Evolutionary conservation across 1,140 invertebrate genomes (phyloP), one percentile per base, ranked within the genome.

Genomic region (Pachyrhynchus sulphureomaculatus): DNA sequence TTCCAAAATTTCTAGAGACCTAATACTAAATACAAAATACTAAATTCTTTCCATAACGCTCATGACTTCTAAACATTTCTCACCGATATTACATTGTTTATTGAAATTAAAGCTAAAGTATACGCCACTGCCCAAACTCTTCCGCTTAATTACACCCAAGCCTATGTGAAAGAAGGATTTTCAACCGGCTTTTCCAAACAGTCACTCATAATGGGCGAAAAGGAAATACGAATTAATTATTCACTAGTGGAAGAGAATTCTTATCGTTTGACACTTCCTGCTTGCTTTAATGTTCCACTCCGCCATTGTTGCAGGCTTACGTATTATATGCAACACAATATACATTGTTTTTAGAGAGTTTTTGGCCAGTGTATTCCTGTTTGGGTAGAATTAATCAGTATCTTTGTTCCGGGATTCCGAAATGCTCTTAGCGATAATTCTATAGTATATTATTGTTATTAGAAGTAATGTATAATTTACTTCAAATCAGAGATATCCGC

Each of bases 171-270:
- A 10, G 12, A 21, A 52, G 32, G 48, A 37, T 34, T 36, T 54
- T 37, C 37, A 29, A 29, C 6, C 37, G 4, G 51, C 15, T 21
- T 54, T 54, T 54, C 24, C 34, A 39, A 39, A 39, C 36, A 44
- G 41, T 44, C 41, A 44, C 41, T 20, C 41, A 20, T 44, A 44
- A 44, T 44, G 41, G n/a, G 20, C 51, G 24, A 41, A 41, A 54
- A 26, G 51, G 51, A 42, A 42, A 42, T 41, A 15, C 26, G 36
- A 54, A 54, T 54, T 54, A 54, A 54, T 54, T 54, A 54, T 54
- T 54, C 51, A 54, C 51, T n/a, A 54, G 32, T 54, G 51, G 18
- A 20, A 42, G 36, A 41, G 37, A 42, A 41, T 54, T 54, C 51
- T 54, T 54, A 42, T 54, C 34, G 51, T 39, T 26, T 41, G 51